Evolutionary conservation across 2,113 vertebrate genomes (phyloP).

Genomic region (Holacanthus passer): DNA sequence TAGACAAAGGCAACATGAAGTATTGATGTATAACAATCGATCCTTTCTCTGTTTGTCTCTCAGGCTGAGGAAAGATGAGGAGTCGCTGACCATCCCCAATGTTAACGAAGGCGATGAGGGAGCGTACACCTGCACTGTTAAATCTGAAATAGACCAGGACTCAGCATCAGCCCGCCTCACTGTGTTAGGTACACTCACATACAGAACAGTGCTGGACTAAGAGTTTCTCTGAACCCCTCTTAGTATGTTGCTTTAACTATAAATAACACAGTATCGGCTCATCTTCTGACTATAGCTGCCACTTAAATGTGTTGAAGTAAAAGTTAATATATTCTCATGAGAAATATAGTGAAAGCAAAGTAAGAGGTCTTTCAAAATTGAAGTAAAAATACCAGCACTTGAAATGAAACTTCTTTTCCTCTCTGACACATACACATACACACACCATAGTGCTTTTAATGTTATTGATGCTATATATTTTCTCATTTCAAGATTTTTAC

Average conservation of each 20-base stretch:
- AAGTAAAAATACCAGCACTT: not conserved
- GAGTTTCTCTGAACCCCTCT: not conserved
- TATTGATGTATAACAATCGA: not conserved
- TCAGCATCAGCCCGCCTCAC: constrained; percentile 92
- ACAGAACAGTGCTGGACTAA: not conserved
- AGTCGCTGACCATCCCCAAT: constrained; percentile 88
- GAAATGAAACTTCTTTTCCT: not conserved
- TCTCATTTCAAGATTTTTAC: not conserved
- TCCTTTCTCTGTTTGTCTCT: not conserved
- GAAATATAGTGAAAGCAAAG: not conserved
- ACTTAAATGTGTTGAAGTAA: not conserved
- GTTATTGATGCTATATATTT: not conserved
- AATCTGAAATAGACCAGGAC: constrained; percentile 93
- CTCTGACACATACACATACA: not conserved
- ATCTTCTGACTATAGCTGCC: not conserved
- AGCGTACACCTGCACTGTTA: constrained; percentile 90
- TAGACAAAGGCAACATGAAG: not conserved
- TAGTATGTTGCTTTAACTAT: not conserved
- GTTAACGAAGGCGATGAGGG: constrained; percentile 92
- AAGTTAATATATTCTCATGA: not conserved
- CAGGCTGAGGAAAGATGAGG: constrained; percentile 92
- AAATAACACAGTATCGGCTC: not conserved
- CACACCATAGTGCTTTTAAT: too few relatives aligned
- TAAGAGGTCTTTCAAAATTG: not conserved
- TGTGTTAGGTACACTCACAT: constrained; percentile 88